Conservation (phyloP, 92 coral and sea anemone genomes). For the Phenganax subtilis region DNA sequence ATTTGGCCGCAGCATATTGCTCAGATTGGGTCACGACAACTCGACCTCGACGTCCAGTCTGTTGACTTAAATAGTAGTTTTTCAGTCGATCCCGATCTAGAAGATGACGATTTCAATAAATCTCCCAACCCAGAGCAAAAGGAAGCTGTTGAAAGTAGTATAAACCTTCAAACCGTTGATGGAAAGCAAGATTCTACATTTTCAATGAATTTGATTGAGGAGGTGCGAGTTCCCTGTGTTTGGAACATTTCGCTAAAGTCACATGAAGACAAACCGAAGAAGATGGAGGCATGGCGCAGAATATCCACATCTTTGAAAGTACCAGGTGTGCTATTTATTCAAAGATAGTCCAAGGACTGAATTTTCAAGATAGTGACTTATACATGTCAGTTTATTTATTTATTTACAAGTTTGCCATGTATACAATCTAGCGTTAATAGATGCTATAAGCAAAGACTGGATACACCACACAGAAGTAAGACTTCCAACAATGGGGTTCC, state of each 20-base stretch:
- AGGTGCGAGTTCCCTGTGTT: constrained; percentile 9
- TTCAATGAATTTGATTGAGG: neutral
- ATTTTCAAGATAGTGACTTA: no score
- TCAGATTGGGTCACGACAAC: no score
- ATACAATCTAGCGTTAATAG: no score
- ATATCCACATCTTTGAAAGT: neutral
- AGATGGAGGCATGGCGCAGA: constrained; percentile 16
- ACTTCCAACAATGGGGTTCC: no score
- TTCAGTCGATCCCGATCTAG: neutral
- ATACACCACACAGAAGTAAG: no score
- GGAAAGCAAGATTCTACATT: neutral
- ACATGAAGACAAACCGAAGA: constrained; percentile 1
- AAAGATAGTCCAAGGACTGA: neutral
- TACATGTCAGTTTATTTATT: no score
- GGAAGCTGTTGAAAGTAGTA: neutral
- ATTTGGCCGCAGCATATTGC: no score
- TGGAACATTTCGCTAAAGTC: constrained; percentile 10
- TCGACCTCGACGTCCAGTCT: neutral
- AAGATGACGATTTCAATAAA: neutral
- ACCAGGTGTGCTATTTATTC: neutral
- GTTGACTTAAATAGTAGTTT: neutral
- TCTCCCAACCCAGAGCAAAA: neutral
- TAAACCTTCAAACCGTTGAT: neutral
- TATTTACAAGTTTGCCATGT: no score
- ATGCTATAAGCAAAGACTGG: no score